Evolutionary conservation across 2,797 vertebrate species (phyloP).

Genomic region (Myotis pilosus): DNA sequence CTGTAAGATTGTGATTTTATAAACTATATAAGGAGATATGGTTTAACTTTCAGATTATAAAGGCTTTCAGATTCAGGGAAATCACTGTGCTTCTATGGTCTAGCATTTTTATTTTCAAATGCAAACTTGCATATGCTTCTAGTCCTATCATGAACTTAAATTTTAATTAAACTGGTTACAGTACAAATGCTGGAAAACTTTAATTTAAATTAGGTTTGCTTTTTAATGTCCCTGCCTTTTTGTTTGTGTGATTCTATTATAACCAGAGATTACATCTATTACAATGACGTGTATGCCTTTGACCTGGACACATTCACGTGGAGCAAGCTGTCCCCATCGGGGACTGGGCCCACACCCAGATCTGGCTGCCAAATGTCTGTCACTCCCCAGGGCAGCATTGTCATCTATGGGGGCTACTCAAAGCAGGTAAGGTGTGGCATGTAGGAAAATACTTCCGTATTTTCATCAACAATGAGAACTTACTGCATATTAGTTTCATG

Average conservation of each 20-base stretch:
- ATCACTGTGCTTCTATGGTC: neutral
- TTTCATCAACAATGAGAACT: neutral
- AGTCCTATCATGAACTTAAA: neutral
- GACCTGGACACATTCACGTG: conserved; percentile 93
- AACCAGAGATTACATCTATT: conserved; percentile 93
- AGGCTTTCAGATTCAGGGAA: neutral
- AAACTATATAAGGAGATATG: neutral
- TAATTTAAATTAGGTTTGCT: neutral
- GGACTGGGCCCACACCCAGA: conserved; percentile 88
- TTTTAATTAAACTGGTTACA: neutral
- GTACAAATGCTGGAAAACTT: neutral
- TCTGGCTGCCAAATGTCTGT: conserved; percentile 93
- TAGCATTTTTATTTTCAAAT: neutral
- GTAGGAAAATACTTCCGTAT: rapidly evolving
- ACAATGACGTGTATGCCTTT: conserved; percentile 93
- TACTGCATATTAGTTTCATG: rapidly evolving
- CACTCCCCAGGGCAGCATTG: conserved; percentile 87
- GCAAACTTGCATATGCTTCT: too few species aligned
- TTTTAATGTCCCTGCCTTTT: neutral
- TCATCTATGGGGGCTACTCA: conserved; percentile 96
- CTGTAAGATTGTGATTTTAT: neutral
- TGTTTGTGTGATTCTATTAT: neutral
- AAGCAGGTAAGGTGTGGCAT: conserved; percentile 87
- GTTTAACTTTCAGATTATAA: neutral
- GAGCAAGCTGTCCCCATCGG: conserved; percentile 88